Conservation (phyloP, 2,113 vertebrate species). For the Prunella himalayana region DNA sequence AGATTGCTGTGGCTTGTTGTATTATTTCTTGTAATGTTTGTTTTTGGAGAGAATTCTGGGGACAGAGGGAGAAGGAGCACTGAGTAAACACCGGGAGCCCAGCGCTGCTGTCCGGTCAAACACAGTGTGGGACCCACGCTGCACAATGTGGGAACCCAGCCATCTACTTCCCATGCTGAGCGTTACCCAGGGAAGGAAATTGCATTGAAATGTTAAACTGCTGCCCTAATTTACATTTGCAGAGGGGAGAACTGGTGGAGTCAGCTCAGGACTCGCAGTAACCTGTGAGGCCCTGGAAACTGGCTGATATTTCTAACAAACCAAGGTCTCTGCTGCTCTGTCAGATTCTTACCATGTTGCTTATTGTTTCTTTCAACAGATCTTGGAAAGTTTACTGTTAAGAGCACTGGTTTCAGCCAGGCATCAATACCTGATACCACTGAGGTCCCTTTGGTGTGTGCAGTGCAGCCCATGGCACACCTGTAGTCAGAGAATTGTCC, state of each 20-base stretch:
- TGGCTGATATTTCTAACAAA: neutral
- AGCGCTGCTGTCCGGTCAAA: neutral
- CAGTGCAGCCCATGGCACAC: neutral
- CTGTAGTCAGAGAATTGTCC: neutral
- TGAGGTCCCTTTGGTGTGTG: neutral
- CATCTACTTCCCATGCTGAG: conserved; percentile 1
- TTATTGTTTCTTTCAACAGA: neutral
- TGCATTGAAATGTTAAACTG: conserved; percentile 15
- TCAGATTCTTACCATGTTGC: neutral
- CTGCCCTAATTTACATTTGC: conserved; percentile 16
- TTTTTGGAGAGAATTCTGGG: conserved; percentile 39
- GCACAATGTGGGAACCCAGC: neutral
- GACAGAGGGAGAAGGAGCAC: neutral
- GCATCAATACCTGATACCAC: neutral
- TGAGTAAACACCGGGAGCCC: conserved; percentile 6
- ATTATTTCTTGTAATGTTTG: neutral
- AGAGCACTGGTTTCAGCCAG: neutral
- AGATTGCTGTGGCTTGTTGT: neutral
- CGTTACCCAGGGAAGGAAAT: neutral
- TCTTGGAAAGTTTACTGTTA: neutral
- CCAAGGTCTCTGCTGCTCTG: neutral
- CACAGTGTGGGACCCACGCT: neutral
- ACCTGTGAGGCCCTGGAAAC: conserved; percentile 22
- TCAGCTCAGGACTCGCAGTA: neutral
- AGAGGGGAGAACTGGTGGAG: neutral